Evolutionary conservation across 2,113 vertebrate species (phyloP), one percentile per base, ranked within the genome.

Genomic region (Galemys pyrenaicus): DNA sequence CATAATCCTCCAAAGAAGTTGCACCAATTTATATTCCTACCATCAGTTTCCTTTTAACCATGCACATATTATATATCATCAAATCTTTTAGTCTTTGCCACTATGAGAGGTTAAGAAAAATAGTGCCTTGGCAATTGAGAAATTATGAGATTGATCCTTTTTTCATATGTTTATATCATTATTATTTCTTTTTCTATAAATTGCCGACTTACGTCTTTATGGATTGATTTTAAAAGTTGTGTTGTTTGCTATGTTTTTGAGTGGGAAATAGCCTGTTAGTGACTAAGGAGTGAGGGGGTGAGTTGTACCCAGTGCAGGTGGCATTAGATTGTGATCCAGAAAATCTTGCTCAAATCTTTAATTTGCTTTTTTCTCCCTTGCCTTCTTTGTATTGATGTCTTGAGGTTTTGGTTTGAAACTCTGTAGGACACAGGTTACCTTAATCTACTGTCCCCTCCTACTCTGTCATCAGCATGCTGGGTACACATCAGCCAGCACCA

Each of bases 61-160:
- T 54, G 54, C n/a, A 85, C 13, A 51, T 35, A 82, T 2, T 77
- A 2, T 78, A 9, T 58, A 11, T 71, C 81, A 74, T n/a, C 41
- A 44, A 32, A 64, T 87, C 32, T 71, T 87, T 93, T 56, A 28
- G 71, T 94, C n/a, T 95, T 82, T 91, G 56, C 74, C 64, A 73
- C 17, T 83, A 39, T 20, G 32, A 64, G 51, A 94, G 8, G 68
- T 65, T 91, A 49, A 91, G 91, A 60, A 37, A 77, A 56, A 54
- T 7, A 58, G n/a, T 32, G 35, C 22, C 56, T 88, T 91, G 46
- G 46, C 32, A 65, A 41, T 83, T 87, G 54, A 71, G 65, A 88
- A 65, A 49, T 70, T 78, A 87, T 73, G 65, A 91, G 11, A 83
- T 35, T 77, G 62, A 87, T 17, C 35, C 62, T 68, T 15, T 49